Percentiles rank a stretch among this genome's conserved stretches.
These are phyloP conservation scores for Rhadinocentrus ornatus DNA, from an alignment of 2,797 vertebrate genomes.

Conservation along the genomic window DNA sequence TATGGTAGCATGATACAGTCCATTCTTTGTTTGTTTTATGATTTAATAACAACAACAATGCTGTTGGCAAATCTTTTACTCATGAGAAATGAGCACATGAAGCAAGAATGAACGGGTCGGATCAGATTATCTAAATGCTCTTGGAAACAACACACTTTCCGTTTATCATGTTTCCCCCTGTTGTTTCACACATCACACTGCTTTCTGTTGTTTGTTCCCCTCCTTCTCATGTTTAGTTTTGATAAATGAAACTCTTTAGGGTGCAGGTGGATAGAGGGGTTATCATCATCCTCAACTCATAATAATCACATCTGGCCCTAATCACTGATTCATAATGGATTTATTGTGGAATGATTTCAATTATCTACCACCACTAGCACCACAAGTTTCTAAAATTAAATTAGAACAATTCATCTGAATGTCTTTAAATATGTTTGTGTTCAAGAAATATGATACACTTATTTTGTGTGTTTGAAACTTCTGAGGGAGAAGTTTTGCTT, in stretches of 20 bases:
- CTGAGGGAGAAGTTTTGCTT: conserved; percentile 85
- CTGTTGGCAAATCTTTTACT: conserved; percentile 36
- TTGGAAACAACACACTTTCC: conserved; percentile 50
- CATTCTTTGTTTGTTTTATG: conserved; percentile 63
- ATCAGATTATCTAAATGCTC: conserved; percentile 72
- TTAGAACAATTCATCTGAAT: conserved; percentile 91
- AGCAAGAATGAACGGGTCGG: conserved; percentile 35
- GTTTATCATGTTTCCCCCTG: conserved; percentile 24
- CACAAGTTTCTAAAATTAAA: conserved; percentile 92
- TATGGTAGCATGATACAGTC: conserved; percentile 48
- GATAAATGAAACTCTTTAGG: conserved; percentile 46
- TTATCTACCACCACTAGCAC: conserved; percentile 90
- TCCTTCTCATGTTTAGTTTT: conserved; percentile 4
- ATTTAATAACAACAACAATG: conserved; percentile 42
- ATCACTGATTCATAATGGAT: conserved; percentile 98
- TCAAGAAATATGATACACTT: conserved; percentile 55
- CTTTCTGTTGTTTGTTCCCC: conserved; percentile 25
- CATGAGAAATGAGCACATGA: conserved; percentile 53
- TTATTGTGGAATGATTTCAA: conserved; percentile 99
- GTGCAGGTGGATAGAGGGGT: conserved; percentile 85
- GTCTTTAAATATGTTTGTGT: conserved; percentile 88
- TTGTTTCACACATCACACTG: conserved; percentile 1
- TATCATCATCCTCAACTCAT: conserved; percentile 91
- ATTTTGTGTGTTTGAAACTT: conserved; percentile 86
- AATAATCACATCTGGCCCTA: conserved; percentile 92